Conservation (phyloP, 2,797 vertebrate species). For the Myioborus miniatus region DNA sequence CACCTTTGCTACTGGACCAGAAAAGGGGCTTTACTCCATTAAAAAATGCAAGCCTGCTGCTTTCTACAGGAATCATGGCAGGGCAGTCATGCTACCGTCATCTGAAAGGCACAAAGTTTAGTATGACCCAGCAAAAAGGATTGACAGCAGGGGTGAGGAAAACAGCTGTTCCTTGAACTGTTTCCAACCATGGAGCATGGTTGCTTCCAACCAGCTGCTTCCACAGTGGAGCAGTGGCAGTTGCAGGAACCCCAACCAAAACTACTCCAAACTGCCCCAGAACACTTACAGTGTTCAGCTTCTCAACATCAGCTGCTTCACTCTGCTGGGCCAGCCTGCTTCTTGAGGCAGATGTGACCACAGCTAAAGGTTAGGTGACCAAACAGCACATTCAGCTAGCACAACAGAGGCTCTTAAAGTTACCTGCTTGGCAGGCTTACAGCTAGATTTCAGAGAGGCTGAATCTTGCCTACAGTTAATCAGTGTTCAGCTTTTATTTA, state of each 20-base stretch:
- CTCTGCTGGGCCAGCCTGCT: neutral
- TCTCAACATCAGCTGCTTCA: neutral
- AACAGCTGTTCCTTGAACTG: neutral
- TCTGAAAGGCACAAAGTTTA: neutral
- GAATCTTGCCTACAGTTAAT: neutral
- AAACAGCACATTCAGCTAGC: neutral
- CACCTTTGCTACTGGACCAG: neutral
- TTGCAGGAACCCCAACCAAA: neutral
- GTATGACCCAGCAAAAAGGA: neutral
- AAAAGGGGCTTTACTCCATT: neutral
- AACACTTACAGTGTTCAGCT: neutral
- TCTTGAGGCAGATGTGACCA: neutral
- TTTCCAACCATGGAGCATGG: neutral
- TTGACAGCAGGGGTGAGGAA: neutral
- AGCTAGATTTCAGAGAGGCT: neutral
- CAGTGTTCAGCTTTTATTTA: slow-evolving; percentile 37
- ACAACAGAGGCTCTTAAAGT: neutral
- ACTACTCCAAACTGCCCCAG: neutral
- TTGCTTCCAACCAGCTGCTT: neutral
- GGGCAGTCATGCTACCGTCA: fast-evolving
- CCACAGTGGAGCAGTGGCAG: neutral
- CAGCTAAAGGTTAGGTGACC: neutral
- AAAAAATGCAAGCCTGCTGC: neutral
- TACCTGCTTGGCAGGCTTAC: neutral
- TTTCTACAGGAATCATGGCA: neutral